phyloP scores from a whole-genome alignment of 2,113 vertebrate genomes.

The Zingel zingel region DNA sequence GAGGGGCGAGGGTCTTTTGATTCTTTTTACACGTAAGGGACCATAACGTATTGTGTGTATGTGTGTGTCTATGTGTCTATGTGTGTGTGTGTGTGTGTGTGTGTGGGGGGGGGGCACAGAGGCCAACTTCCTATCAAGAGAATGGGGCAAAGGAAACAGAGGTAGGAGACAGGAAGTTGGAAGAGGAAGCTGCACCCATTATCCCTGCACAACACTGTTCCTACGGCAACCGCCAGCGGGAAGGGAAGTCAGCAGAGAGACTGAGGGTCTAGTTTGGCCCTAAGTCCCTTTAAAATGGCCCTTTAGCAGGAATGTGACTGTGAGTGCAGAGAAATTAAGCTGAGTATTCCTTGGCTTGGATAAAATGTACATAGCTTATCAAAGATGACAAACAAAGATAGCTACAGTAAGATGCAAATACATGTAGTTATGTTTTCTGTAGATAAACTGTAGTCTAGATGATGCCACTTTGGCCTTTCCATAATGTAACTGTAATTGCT shows the following conservation, averaged over 20 bases:
- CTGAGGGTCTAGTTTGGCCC: conserved; percentile 44
- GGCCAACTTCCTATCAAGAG: conserved; percentile 85
- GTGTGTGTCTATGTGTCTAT: conserved; percentile 26
- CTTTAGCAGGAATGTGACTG: conserved; percentile 21
- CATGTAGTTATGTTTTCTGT: not conserved
- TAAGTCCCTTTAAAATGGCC: conserved; percentile 43
- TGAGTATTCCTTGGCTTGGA: not conserved
- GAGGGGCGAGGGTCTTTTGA: conserved; percentile 47
- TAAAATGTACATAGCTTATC: not conserved
- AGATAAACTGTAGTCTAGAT: not conserved
- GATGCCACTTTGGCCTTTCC: not conserved
- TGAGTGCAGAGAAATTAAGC: not conserved
- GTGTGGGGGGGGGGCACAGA: conserved; percentile 36
- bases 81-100: not conserved
- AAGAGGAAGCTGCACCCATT: conserved; percentile 90
- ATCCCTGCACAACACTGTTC: conserved; percentile 85
- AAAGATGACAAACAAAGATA: not conserved
- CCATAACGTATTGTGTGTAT: conserved; percentile 51
- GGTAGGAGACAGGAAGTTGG: conserved; percentile 88
- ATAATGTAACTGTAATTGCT: not conserved
- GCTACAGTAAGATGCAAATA: not conserved
- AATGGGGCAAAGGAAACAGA: conserved; percentile 87
- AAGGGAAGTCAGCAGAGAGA: conserved; percentile 67
- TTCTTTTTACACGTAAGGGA: conserved; percentile 74
- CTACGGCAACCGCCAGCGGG: conserved; percentile 79